Conservation (phyloP, 2,797 vertebrate genomes). For the Dallia pectoralis region DNA sequence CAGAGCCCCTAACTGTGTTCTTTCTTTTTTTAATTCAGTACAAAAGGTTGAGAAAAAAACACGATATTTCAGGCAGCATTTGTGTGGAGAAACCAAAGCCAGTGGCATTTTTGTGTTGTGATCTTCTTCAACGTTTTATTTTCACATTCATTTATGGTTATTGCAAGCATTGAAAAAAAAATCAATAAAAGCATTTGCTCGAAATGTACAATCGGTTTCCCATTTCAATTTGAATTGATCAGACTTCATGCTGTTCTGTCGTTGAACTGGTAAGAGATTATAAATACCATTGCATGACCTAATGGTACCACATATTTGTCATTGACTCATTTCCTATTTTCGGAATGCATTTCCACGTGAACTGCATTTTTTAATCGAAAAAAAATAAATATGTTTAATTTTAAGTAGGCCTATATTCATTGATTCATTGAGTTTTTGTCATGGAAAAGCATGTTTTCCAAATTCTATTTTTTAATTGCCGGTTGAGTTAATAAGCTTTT, state of each 20-base stretch:
- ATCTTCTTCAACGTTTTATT: conserved; percentile 70
- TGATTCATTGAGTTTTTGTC: conserved; percentile 1
- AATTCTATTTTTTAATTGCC: conserved; percentile 18
- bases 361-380: conserved; percentile 19
- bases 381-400: neutral
- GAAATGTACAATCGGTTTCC: conserved; percentile 69
- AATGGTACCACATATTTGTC: neutral
- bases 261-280: neutral
- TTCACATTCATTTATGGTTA: conserved; percentile 71
- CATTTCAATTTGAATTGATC: conserved; percentile 61
- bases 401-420: no score
- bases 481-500: conserved; percentile 5
- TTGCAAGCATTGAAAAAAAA: conserved; percentile 72
- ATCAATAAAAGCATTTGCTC: conserved; percentile 74
- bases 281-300: neutral
- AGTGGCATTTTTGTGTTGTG: conserved; percentile 77
- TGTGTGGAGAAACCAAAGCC: conserved; percentile 80
- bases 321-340: conserved; percentile 2
- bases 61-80: conserved; percentile 80
- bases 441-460: conserved; percentile 16
- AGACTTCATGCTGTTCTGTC: conserved; percentile 10
- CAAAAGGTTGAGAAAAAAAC: conserved; percentile 59
- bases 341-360: conserved; percentile 35
- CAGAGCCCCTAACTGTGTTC: conserved; percentile 88
- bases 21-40: conserved; percentile 61